Evolutionary conservation across 2,113 vertebrate species (phyloP).

Genomic region (Zosterops japonicus): DNA sequence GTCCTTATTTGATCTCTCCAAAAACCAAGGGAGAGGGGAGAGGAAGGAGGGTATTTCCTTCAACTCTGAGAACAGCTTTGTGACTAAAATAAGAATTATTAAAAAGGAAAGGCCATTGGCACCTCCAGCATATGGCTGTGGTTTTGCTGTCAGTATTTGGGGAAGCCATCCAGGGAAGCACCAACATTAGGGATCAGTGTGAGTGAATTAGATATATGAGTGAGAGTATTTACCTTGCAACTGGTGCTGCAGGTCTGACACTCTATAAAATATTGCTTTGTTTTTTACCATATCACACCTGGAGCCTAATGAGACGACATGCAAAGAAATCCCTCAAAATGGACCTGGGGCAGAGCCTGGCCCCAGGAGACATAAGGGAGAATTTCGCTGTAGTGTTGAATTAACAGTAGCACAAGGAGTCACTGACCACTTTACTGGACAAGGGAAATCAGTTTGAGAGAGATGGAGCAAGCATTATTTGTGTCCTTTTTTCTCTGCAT

Average conservation of each 20-base stretch:
- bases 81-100: not conserved
- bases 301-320: not conserved
- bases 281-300: not conserved
- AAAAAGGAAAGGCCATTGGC: not conserved
- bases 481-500: not conserved
- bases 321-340: not conserved
- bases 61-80: not conserved
- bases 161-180: not conserved
- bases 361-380: not conserved
- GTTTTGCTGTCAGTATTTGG: not conserved
- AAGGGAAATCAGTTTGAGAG: not conserved
- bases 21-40: not conserved
- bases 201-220: not conserved
- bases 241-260: not conserved
- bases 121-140: not conserved
- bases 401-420: not conserved
- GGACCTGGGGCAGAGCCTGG: not conserved
- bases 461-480: not conserved
- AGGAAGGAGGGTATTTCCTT: not conserved
- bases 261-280: rapidly evolving
- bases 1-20: not conserved
- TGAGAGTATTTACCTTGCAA: not conserved
- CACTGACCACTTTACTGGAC: not conserved
- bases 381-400: not conserved
- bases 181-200: not conserved